Base-by-base conservation (phyloP, 2,113 vertebrate genomes). In the Anser cygnoides region DNA sequence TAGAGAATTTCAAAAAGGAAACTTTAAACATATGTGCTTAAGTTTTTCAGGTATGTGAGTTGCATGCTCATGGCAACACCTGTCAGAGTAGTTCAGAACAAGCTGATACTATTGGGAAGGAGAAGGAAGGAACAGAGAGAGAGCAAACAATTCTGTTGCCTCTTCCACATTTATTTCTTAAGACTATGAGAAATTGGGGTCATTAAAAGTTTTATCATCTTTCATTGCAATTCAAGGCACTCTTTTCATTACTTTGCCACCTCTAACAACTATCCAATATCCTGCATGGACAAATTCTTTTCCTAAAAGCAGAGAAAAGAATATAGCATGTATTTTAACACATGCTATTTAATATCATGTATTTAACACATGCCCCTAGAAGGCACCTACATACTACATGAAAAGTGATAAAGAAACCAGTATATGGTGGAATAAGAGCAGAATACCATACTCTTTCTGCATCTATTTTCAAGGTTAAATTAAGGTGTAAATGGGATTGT, bases 131-230 rank as follows among this genome's bases (percentile, higher is more conserved):
- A 93, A 28, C 37, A 84, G 46, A 29, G 81, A 61, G 3, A 73
- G 6, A 75, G 46, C 17, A 79, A 46, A n/a, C 77, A 66, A 28
- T 88, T 90, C 41, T 0, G 3, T 43, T 72, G 37, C 41, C 55
- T 90, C 72, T 92, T 44, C 33, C 14, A 41, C 52, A 89, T 63
- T n/a, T 78, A 11, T 71, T 91, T 92, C 74, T 93, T 82, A 91
- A 75, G 74, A 67, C 18, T 77, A 52, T 29, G 17, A 81, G 28
- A 87, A 91, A 84, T 11, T 31, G 10, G 37, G 46, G 10, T 25
- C 49, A 88, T 80, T 73, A 89, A 43, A 78, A 84, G 8, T 13
- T 78, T 82, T 81, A 84, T 35, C 55, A 67, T 66, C 63, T 90
- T 86, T 73, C 3, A 2, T 10, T 91, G 33, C 78, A 71, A 81